Percentiles rank a stretch among this genome's conserved stretches.
phyloP scores from a whole-genome alignment of 2,113 vertebrate genomes.

The Labeo catla region DNA sequence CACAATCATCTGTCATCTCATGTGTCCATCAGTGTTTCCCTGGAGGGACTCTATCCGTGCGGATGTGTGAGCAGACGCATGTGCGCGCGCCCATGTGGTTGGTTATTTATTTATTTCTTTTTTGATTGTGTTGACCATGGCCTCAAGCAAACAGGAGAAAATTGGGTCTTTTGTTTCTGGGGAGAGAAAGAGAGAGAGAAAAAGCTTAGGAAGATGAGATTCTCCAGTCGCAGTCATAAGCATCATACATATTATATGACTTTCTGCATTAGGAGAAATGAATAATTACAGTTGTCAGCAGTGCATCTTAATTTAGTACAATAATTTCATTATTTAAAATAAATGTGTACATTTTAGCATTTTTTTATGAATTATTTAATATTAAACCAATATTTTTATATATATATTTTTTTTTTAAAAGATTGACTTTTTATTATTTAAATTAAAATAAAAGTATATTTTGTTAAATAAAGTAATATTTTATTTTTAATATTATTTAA shows the following conservation, averaged over 20 bases:
- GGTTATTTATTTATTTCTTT: constrained; percentile 11
- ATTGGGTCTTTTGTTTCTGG: background rate
- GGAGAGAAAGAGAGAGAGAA: background rate
- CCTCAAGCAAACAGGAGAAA: background rate
- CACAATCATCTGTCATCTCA: constrained; percentile 42
- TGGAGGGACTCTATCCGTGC: background rate
- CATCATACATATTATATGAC: background rate
- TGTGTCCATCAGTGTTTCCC: constrained; percentile 33
- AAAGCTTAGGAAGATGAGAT: background rate
- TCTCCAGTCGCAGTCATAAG: background rate
- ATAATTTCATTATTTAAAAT: background rate
- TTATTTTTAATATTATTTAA: too few species aligned
- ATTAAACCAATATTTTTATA: background rate
- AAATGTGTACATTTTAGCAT: background rate
- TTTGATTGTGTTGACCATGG: constrained; percentile 34
- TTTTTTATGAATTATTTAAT: background rate
- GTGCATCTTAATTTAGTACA: background rate
- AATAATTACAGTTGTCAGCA: background rate
- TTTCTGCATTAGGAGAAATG: background rate
- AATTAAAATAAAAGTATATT: background rate
- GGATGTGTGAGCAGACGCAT: constrained; percentile 7
- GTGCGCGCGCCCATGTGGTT: background rate
- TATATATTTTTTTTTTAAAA: background rate
- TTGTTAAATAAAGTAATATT: background rate
- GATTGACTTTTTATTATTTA: background rate